phyloP scores from a whole-genome alignment of 2,888 invertebrate genomes.

The Villa cingulata region DNA sequence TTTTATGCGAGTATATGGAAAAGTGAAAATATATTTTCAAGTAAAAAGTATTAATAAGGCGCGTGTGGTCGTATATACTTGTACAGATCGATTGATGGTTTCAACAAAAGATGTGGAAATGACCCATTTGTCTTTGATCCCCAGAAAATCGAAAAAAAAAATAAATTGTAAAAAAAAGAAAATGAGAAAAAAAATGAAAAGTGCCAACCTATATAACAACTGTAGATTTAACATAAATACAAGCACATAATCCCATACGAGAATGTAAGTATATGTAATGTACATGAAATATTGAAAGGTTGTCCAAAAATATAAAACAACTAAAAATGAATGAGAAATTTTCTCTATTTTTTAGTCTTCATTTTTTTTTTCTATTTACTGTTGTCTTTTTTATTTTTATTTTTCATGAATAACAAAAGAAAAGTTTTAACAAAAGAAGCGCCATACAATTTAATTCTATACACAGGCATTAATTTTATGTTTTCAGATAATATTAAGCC shows the following conservation, averaged over 20 bases:
- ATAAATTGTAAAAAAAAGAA: not conserved
- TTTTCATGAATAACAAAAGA: not conserved
- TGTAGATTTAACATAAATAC: too few species aligned
- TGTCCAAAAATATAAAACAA: not conserved
- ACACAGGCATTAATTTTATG: not conserved
- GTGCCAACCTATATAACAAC: too few species aligned
- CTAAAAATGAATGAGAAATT: not conserved
- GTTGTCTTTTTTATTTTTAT: too few species aligned
- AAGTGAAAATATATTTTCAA: slow-evolving; percentile 8
- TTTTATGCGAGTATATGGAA: not conserved
- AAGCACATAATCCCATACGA: too few species aligned
- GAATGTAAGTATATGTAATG: too few species aligned
- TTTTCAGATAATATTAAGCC: not conserved
- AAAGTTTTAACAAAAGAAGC: not conserved
- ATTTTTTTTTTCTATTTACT: too few species aligned
- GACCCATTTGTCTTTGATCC: slow-evolving; percentile 26
- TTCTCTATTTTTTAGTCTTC: too few species aligned
- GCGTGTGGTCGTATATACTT: slow-evolving; percentile 35
- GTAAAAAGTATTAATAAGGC: slow-evolving; percentile 26
- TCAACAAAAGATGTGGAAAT: slow-evolving; percentile 34
- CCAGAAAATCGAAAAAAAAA: not conserved
- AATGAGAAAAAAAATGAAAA: too few species aligned
- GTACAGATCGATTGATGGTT: slow-evolving; percentile 34
- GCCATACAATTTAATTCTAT: not conserved
- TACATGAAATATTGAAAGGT: not conserved